Base-by-base conservation (phyloP, 2,113 vertebrate species). In the Chaetodon auriga region DNA sequence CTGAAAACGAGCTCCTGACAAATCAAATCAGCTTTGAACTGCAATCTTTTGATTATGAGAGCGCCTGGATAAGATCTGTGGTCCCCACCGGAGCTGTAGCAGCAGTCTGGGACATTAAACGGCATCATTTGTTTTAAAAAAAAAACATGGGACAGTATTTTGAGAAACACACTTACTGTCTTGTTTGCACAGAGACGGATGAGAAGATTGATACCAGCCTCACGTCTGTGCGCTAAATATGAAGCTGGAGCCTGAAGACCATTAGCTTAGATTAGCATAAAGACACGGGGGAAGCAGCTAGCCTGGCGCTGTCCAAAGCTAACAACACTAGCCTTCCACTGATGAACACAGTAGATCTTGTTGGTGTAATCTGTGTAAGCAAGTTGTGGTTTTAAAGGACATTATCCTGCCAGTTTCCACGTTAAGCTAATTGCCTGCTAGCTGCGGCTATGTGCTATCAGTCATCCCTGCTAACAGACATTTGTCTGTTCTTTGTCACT, bases 21-120 rank as follows among this genome's bases (percentile, higher is more conserved):
- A 68, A 78, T 81, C 57, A 54, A 58, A 80, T 71, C 15, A 63
- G 13, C 61, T 36, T 62, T 75, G 38, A 74, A n/a, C 2, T 61
- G 53, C 46, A 7, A 38, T 77, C 53, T 38, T 70, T 58, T 63
- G 48, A 68, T 55, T 30, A 35, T 0, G 30, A 80, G 19, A 71
- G 41, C 30, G 36, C 6, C 55, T 30, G 16, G 36, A 66, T 18
- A 65, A 16, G 64, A 65, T 61, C 72, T 70, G 19, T 9, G 16
- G 69, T 5, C 41, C 38, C 21, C 35, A 61, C 8, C 35, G 21
- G 60, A 38, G 60, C 60, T 61, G 19, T 6, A 41, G 19, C 1
- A 19, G 14, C 21, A 1, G 36, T 19, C n/a, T 19, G 38, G 30
- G 5, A 61, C 6, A 15, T 35, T 5, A 21, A 36, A 78, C 43